Evolutionary conservation across 2,797 vertebrate genomes (phyloP).

Genomic region (Acanthurus lineatus): DNA sequence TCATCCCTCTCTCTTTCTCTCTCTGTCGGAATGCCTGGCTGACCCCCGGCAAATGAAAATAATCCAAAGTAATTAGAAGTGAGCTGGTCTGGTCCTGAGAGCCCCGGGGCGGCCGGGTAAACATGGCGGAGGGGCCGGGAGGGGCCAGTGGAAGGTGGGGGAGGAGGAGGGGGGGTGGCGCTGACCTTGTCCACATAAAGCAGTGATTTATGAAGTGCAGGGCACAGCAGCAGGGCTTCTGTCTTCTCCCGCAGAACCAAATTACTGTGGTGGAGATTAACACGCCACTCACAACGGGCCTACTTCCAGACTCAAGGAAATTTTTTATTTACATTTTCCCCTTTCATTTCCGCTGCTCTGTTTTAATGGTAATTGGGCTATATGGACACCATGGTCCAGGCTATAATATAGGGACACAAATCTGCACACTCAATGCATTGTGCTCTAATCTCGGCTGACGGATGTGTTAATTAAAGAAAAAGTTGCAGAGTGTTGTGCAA

Average conservation of each 20-base stretch:
- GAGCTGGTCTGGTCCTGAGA: slow-evolving; percentile 94
- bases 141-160: slow-evolving; percentile 84
- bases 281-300: slow-evolving; percentile 94
- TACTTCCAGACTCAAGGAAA: slow-evolving; percentile 94
- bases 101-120: slow-evolving; percentile 96
- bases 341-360: slow-evolving; percentile 92
- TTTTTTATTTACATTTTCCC: slow-evolving; percentile 95
- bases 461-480: slow-evolving; percentile 51
- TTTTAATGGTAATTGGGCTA: slow-evolving; percentile 83
- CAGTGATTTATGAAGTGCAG: slow-evolving; percentile 99
- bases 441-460: slow-evolving; percentile 37
- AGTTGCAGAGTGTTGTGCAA: slow-evolving; percentile 50
- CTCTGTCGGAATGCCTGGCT: slow-evolving; percentile 91
- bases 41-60: slow-evolving; percentile 98
- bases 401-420: slow-evolving; percentile 50
- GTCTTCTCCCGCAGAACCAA: slow-evolving; percentile 99
- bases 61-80: slow-evolving; percentile 99
- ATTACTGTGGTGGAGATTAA: slow-evolving; percentile 99
- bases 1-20: slow-evolving; percentile 83
- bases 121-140: slow-evolving; percentile 94
- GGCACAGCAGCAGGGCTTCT: slow-evolving; percentile 99
- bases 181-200: slow-evolving; percentile 99
- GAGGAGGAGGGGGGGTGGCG: slow-evolving; percentile 87
- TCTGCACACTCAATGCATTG: slow-evolving; percentile 31
- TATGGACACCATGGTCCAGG: slow-evolving; percentile 56